Evolutionary conservation across 2,113 vertebrate genomes (phyloP), one percentile per base, ranked within the genome.

Genomic region (Grantiella picta): DNA sequence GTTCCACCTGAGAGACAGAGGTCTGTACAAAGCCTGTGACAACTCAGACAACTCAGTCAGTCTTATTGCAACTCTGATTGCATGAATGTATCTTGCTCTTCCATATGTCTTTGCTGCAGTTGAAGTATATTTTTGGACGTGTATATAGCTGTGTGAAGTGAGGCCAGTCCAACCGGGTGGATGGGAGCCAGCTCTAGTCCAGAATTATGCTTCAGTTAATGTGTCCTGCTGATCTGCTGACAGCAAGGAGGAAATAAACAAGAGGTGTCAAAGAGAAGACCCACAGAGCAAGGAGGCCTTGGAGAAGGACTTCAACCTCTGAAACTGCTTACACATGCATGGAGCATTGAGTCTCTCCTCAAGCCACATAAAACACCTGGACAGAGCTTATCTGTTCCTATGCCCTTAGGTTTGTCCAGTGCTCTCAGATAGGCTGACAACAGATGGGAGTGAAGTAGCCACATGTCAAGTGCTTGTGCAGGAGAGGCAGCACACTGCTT

Each of bases 161-260:
- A 94, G 69, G 77, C 69, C 81, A 82, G 82, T 83, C 68, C 76
- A 92, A 77, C 10, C 0, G 3, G 86, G 80, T 86, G 91, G 95
- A 90, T 33, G 14, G 47, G 52, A 94, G 89, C 88, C 95, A 95
- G 82, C 80, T 90, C 63, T 45, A 89, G 82, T 25, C 54, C 76
- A 86, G 82, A 89, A 95, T 85, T 93, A 91, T 0, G 5, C 73
- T 91, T 94, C 82, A 88, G 92, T 81, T 93, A 90, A 82, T 60
- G 49, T 5, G 1, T 90, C 96, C 90, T 90, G 89, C 92, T 96
- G 94, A 88, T 94, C 76, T 83, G 92, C 89, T 96, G 94, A 97
- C 91, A 95, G 96, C 85, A 86, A 77, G 68, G 59, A 95, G 71
- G 82, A 94, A 96, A 83, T 83, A 93, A 95, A 95, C 88, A 92